Evolutionary conservation across 2,888 invertebrate species (phyloP), one percentile per base, ranked within the genome.

Genomic region (Biston betularia): DNA sequence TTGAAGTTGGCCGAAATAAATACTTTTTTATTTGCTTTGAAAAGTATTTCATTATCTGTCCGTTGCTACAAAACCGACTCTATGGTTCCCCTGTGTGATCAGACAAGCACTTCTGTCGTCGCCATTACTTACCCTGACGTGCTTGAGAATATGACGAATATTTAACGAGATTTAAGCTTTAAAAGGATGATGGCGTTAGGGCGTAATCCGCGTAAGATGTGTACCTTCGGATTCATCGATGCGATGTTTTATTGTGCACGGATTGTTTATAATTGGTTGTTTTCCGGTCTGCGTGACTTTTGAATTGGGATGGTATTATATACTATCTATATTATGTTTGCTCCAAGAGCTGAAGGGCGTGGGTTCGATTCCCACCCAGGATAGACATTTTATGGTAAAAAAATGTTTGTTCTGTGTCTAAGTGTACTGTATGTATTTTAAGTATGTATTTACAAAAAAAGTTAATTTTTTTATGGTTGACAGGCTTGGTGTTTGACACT

Each of bases 141-240:
- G 73, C 70, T 73, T 65, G 67, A 67, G 74, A 78, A 79, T 81
- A 82, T 83, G 86, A 87, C 83, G 81, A 83, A 83, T 83, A 81
- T 78, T 79, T 83, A 87, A 88, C 82, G 82, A 86, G 86, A 84
- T 87, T 87, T 82, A 72, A 78, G 79, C 79, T 84, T 80, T 81
- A 82, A 24, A 86, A 81, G 83, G 84, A 82, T 82, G 83, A 84
- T 83, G 80, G 79, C 76, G 75, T 75, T 61, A 70, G 74, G 78
- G 76, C 70, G 63, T 56, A 45, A 45, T 33, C 40, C 14, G 38
- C 15, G 54, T 58, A 58, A 53, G 62, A 62, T 48, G 38, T 24
- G 65, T 63, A 71, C 71, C 42, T 54, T 63, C 11, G 61, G 42
- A 58, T 46, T 56, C 59, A 44, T 9, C 33, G 63, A 67, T 54